Base-by-base conservation (phyloP, 2,888 invertebrate species). In the Hypomecis atomaria region DNA sequence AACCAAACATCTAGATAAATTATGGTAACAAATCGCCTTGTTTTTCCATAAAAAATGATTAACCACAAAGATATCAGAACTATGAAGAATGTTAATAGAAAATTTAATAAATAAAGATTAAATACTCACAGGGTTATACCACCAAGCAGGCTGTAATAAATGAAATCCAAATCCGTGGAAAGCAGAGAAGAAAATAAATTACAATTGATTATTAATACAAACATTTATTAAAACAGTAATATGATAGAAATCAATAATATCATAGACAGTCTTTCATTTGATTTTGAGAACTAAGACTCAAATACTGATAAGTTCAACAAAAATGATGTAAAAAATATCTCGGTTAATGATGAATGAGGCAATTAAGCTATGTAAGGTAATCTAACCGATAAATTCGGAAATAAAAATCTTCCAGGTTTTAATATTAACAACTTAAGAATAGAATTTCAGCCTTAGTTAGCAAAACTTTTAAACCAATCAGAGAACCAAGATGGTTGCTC, bases 71-170 rank as follows among this genome's bases (percentile, higher is more conserved):
- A 23, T 23, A 23, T 23, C 23, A 23, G 23, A 23, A 23, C 23
- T 23, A 23, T 23, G 23, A 42, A 33, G 0, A 50, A n/a, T 7
- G 6, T 33, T 33, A 52, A 10, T 33, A 57, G 34, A 40, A 44
- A 37, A 23, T 11, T 53, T 42, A 60, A 49, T 57, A 48, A 62
- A 62, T n/a, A n/a, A 62, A 58, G 55, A 49, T 36, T n/a, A 54
- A 38, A 81, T 94, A 96, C 97, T 97, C 94, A 97, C 97, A 87
- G 97, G 97, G 88, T 96, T 96, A 91, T 97, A 97, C 97, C 97
- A 97, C 97, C 97, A 97, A 82, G 96, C 95, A 85, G 97, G 97
- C 97, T 97, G 88, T 79, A 77, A 84, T 74, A n/a, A 69, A 69
- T 44, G 63, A 70, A 71, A 69, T 81, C 77, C 76, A 79, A 74